phyloP scores from a whole-genome alignment of 1,140 invertebrate genomes.

The Drosophila orena region DNA sequence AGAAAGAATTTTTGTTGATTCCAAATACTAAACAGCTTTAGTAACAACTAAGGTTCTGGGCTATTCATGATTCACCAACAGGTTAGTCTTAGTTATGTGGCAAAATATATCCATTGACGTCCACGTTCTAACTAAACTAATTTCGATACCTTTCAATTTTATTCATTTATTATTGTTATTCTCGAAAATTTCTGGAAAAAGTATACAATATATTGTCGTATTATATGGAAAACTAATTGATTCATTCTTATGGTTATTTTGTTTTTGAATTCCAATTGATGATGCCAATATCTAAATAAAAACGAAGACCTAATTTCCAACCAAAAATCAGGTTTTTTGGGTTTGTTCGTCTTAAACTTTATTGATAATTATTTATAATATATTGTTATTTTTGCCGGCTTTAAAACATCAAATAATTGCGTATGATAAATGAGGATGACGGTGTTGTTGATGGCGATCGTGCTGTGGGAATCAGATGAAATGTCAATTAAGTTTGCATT shows the following conservation, averaged over 20 bases:
- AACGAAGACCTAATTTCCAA: conserved; percentile 78
- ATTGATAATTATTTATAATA: conserved; percentile 46
- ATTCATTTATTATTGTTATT: conserved; percentile 25
- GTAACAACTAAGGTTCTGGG: conserved; percentile 40
- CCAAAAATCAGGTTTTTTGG: conserved; percentile 58
- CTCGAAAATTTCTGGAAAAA: conserved; percentile 37
- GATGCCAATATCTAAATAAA: conserved; percentile 80
- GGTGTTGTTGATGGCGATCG: conserved; percentile 17
- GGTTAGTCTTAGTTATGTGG: conserved; percentile 46
- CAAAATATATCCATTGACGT: conserved; percentile 46
- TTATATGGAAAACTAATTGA: conserved; percentile 47
- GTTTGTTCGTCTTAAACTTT: conserved; percentile 29
- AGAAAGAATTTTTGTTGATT: conserved; percentile 14
- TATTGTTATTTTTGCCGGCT: conserved; percentile 27
- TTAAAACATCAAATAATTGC: conserved; percentile 41
- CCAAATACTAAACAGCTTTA: conserved; percentile 35
- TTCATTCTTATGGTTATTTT: conserved; percentile 54
- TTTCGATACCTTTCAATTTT: conserved; percentile 13
- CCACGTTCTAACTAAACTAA: conserved; percentile 6
- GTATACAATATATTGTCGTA: conserved; percentile 25
- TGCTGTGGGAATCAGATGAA: conserved; percentile 37
- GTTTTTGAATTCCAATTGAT: conserved; percentile 42
- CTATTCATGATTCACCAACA: conserved; percentile 64
- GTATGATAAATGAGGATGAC: conserved; percentile 37
- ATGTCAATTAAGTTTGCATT: conserved; percentile 32